Percentiles rank a stretch among this genome's conserved stretches.
Evolutionary conservation across 2,797 vertebrate species (phyloP).

Genomic region (Falco peregrinus): DNA sequence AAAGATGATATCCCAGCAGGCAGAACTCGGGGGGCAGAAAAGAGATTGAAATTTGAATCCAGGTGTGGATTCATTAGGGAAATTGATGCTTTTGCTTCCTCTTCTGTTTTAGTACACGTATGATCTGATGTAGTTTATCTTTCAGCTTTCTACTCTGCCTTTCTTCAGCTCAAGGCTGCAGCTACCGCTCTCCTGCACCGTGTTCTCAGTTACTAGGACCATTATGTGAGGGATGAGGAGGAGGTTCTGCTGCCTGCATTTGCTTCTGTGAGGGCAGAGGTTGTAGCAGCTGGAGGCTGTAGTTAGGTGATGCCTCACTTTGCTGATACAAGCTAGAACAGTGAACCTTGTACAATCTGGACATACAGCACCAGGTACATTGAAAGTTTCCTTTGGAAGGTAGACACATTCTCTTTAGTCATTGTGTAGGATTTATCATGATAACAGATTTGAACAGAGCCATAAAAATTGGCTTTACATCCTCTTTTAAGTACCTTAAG

Average conservation of each 20-base stretch:
- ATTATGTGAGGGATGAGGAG: not conserved
- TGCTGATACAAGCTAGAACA: not conserved
- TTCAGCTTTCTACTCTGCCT: not conserved
- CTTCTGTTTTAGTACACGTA: not conserved
- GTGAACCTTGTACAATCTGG: not conserved
- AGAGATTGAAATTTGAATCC: constrained; percentile 8
- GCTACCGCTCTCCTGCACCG: fast-evolving
- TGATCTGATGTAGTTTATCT: fast-evolving
- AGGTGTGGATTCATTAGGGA: not conserved
- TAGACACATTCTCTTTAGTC: not conserved
- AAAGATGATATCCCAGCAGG: not conserved
- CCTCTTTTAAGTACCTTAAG: not conserved
- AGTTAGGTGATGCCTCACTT: not conserved
- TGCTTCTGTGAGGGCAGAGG: not conserved
- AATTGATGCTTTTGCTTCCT: not conserved
- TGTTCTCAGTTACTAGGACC: not conserved
- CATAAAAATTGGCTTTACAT: not conserved
- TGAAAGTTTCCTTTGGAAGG: not conserved
- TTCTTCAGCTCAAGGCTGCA: not conserved
- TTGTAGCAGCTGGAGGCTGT: not conserved
- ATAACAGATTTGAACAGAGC: not conserved
- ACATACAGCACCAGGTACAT: fast-evolving
- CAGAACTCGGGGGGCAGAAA: not conserved
- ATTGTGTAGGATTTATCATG: not conserved
- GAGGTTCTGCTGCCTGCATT: not conserved